A percentile compares a stretch with the other conserved stretches of the same genome.
Evolutionary conservation across 2,113 vertebrate genomes (phyloP).

Genomic region (Pangasianodon hypophthalmus): DNA sequence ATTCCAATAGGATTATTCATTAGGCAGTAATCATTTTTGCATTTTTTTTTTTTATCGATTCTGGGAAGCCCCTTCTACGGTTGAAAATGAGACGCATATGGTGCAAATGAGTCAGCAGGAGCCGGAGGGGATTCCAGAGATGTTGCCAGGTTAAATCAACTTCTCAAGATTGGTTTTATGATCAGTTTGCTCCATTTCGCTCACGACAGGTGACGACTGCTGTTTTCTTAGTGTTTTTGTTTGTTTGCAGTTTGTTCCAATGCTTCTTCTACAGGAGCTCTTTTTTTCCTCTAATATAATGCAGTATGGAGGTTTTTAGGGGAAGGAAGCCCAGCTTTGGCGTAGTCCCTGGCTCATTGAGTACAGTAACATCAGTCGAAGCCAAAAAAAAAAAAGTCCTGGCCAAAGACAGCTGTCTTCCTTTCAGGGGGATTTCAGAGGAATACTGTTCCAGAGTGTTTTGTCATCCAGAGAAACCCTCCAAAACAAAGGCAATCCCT

Average conservation of each 20-base stretch:
- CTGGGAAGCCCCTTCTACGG: slow-evolving; percentile 85
- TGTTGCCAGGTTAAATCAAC: slow-evolving; percentile 61
- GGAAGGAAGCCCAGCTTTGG: slow-evolving; percentile 62
- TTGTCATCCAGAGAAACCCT: slow-evolving; percentile 85
- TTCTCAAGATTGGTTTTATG: slow-evolving; percentile 68
- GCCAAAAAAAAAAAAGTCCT: slow-evolving; percentile 62
- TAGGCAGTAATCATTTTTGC: slow-evolving; percentile 54
- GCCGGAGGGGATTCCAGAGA: slow-evolving; percentile 83
- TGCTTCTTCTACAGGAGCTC: slow-evolving; percentile 70
- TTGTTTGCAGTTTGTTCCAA: slow-evolving; percentile 73
- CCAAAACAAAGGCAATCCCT: slow-evolving; percentile 84
- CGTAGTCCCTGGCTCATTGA: slow-evolving; percentile 50
- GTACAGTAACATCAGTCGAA: slow-evolving; percentile 57
- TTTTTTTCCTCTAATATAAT: slow-evolving; percentile 61
- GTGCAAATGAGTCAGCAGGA: slow-evolving; percentile 87
- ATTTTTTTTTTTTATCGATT: slow-evolving; percentile 50
- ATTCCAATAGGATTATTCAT: slow-evolving; percentile 44
- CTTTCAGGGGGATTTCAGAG: slow-evolving; percentile 85
- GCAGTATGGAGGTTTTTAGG: slow-evolving; percentile 68
- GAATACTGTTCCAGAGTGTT: slow-evolving; percentile 83
- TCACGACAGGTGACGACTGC: slow-evolving; percentile 75
- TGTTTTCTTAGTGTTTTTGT: slow-evolving; percentile 67
- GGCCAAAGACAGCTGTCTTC: slow-evolving; percentile 77
- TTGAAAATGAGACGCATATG: slow-evolving; percentile 79
- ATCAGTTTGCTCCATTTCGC: slow-evolving; percentile 76